A percentile compares a stretch with the other conserved stretches of the same genome.
These are phyloP conservation scores for Platycnemis pennipes DNA, from an alignment of 2,888 invertebrate genomes.

Conservation along the genomic window DNA sequence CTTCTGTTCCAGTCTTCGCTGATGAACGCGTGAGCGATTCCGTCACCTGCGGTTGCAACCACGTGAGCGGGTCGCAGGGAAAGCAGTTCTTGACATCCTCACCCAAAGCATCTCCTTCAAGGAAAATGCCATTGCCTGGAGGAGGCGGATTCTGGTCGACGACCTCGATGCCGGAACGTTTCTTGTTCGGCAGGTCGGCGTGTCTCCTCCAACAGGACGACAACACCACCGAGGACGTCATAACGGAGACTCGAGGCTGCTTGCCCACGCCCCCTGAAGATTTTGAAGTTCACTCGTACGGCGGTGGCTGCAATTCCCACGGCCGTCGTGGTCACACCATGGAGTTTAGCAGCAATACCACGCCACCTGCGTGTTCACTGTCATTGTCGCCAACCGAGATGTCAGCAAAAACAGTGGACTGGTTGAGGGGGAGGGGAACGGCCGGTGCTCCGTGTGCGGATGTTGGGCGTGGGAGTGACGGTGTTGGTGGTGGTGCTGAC, in stretches of 20 bases:
- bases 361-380: background rate
- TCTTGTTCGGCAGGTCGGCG: background rate
- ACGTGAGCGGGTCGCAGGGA: background rate
- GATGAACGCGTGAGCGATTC: background rate
- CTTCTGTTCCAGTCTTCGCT: background rate
- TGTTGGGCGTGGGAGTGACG: background rate
- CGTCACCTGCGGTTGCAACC: conserved; percentile 43
- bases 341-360: background rate
- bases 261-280: background rate
- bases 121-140: background rate
- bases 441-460: background rate
- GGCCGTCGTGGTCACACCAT: background rate
- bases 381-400: too few relatives aligned
- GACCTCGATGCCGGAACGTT: background rate
- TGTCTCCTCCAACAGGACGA: background rate
- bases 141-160: conserved; percentile 42
- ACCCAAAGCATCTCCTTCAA: background rate
- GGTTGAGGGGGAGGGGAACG: background rate
- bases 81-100: background rate
- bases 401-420: background rate
- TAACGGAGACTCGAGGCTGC: background rate
- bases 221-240: background rate
- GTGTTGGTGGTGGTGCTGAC: conserved; percentile 20
- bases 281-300: background rate
- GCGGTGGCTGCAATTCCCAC: background rate